Conservation (phyloP, 1,140 invertebrate species). For the Gonioctena quinquepunctata region DNA sequence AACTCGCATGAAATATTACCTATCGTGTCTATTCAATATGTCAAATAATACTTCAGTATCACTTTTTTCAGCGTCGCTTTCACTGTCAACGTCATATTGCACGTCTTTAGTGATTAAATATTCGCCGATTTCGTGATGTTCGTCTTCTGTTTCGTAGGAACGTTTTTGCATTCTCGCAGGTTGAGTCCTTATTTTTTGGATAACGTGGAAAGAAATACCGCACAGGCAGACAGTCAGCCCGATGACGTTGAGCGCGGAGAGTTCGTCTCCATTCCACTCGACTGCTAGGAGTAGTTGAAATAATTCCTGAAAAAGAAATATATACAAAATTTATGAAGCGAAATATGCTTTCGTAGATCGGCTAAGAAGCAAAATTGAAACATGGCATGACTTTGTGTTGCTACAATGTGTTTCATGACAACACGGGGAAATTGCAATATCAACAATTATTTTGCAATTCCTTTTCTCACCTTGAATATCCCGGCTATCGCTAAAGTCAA, state of each 20-base stretch:
- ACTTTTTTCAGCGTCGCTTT: constrained; percentile 46
- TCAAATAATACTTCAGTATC: constrained; percentile 52
- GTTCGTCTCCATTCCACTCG: constrained; percentile 80
- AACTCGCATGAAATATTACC: constrained; percentile 29
- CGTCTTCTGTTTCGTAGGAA: constrained; percentile 36
- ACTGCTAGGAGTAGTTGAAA: constrained; percentile 85
- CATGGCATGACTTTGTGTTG: too few relatives aligned
- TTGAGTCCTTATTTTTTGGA: constrained; percentile 67
- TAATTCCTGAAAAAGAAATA: constrained; percentile 75
- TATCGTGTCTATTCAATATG: constrained; percentile 48
- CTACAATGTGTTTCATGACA: too few relatives aligned
- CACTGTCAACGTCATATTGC: constrained; percentile 31
- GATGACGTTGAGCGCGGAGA: constrained; percentile 81
- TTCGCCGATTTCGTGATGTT: constrained; percentile 41
- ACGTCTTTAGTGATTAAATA: constrained; percentile 37
- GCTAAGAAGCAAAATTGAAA: too few relatives aligned
- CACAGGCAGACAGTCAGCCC: constrained; percentile 86
- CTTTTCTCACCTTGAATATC: constrained; percentile 87
- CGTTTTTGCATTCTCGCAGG: constrained; percentile 17
- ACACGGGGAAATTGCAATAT: too few relatives aligned
- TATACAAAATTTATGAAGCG: too few relatives aligned
- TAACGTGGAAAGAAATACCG: constrained; percentile 86
- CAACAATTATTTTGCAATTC: too few relatives aligned
- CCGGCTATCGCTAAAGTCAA: constrained; percentile 94
- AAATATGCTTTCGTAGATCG: too few relatives aligned